phyloP scores from a whole-genome alignment of 2,113 vertebrate species.

The Plectropomus leopardus region DNA sequence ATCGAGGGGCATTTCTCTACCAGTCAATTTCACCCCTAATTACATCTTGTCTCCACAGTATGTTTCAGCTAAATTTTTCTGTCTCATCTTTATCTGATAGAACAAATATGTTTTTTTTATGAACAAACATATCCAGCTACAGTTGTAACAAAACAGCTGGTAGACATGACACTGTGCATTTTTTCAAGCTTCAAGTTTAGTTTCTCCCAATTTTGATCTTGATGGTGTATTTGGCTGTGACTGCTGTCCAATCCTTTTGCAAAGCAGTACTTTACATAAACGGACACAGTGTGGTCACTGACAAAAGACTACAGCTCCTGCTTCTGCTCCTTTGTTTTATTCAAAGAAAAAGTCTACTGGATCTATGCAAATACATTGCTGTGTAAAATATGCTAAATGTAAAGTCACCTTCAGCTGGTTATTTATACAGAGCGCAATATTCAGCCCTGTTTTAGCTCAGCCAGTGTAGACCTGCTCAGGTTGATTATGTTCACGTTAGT shows the following conservation, averaged over 20 bases:
- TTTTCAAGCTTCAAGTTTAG: background rate
- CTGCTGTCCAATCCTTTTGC: background rate
- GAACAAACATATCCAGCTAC: background rate
- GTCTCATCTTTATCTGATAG: background rate
- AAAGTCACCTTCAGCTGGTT: constrained; percentile 39
- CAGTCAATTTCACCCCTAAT: constrained; percentile 19
- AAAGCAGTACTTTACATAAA: background rate
- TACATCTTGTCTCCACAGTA: background rate
- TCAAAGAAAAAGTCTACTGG: background rate
- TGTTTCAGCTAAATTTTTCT: constrained; percentile 4
- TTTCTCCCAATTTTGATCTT: background rate
- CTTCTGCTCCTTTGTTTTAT: no score
- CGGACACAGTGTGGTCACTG: background rate
- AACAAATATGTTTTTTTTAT: background rate
- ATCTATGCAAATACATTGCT: constrained; percentile 1
- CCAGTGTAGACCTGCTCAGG: background rate
- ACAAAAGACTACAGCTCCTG: background rate
- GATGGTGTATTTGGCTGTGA: background rate
- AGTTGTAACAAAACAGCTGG: background rate
- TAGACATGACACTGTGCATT: no score
- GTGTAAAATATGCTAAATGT: constrained; percentile 11
- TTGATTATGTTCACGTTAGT: background rate
- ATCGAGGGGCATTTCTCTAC: constrained; percentile 17
- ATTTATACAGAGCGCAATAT: background rate
- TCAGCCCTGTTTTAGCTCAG: background rate